A percentile compares a stretch with the other conserved stretches of the same genome.
Conservation (phyloP, 2,888 invertebrate genomes). For the Pseudococcus longispinus region DNA sequence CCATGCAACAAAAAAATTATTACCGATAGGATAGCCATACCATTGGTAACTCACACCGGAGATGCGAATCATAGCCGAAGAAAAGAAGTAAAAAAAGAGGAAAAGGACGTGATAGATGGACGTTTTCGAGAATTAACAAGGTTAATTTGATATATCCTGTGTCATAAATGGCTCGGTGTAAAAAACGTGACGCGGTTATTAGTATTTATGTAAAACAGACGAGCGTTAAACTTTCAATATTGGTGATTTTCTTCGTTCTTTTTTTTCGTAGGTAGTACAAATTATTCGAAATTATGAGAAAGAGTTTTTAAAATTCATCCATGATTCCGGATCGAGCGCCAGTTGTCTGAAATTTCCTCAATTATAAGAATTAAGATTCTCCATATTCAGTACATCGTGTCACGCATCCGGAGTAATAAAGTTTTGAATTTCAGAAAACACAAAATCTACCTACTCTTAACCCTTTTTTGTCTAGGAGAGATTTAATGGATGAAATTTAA, state of each 20-base stretch:
- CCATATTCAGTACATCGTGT: too few relatives aligned
- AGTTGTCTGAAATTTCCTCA: too few relatives aligned
- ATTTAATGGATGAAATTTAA: too few relatives aligned
- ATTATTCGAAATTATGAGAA: not conserved
- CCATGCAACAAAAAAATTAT: not conserved
- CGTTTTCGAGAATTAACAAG: constrained; percentile 3
- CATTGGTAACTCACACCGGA: not conserved
- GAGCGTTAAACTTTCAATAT: not conserved
- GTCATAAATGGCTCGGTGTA: not conserved
- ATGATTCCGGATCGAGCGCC: too few relatives aligned
- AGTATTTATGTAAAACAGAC: not conserved
- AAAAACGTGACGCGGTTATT: not conserved
- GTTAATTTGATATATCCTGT: constrained; percentile 10
- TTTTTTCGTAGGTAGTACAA: not conserved
- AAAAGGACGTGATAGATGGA: constrained; percentile 19
- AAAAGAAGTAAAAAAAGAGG: not conserved
- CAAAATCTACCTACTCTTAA: too few relatives aligned
- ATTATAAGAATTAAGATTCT: too few relatives aligned
- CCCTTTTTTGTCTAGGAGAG: too few relatives aligned
- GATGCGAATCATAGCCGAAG: not conserved
- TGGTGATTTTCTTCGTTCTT: not conserved
- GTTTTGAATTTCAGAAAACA: too few relatives aligned
- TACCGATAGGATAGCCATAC: not conserved
- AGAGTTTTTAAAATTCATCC: too few relatives aligned
- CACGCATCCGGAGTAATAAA: too few relatives aligned